Evolutionary conservation across 2,113 vertebrate species (phyloP).

Genomic region (Daphoenositta chrysoptera): DNA sequence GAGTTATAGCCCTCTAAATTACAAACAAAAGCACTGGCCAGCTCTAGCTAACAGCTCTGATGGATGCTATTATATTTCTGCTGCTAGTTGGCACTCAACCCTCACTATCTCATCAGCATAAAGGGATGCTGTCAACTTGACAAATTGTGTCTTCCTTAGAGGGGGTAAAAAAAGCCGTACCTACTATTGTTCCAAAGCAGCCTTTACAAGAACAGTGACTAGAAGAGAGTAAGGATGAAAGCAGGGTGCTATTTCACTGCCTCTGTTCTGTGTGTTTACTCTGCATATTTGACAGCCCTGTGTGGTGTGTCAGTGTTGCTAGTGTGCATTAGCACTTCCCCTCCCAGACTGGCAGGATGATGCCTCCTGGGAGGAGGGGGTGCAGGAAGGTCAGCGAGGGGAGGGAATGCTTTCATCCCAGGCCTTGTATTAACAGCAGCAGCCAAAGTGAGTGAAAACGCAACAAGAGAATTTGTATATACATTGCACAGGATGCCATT

Average conservation of each 20-base stretch:
- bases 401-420: not conserved
- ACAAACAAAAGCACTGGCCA: slow-evolving; percentile 26
- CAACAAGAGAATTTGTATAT: not conserved
- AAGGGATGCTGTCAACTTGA: slow-evolving; percentile 50
- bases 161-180: not conserved
- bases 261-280: not conserved
- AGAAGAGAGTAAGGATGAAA: not conserved
- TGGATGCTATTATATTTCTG: slow-evolving; percentile 47
- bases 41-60: slow-evolving; percentile 41
- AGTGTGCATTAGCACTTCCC: not conserved
- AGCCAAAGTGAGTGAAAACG: not conserved
- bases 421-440: not conserved
- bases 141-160: not conserved
- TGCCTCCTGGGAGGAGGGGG: not conserved
- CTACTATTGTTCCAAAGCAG: not conserved
- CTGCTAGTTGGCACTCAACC: slow-evolving; percentile 19
- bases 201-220: not conserved
- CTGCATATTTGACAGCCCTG: not conserved
- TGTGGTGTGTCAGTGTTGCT: not conserved
- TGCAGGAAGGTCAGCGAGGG: not conserved
- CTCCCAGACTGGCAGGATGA: not conserved
- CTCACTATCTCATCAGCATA: slow-evolving; percentile 39
- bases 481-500: not conserved
- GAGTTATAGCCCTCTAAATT: slow-evolving; percentile 44
- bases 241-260: not conserved